Percentiles rank a stretch among this genome's conserved stretches.
Evolutionary conservation across 2,797 vertebrate species (phyloP).

Genomic region (Tauraco hartlaubi): DNA sequence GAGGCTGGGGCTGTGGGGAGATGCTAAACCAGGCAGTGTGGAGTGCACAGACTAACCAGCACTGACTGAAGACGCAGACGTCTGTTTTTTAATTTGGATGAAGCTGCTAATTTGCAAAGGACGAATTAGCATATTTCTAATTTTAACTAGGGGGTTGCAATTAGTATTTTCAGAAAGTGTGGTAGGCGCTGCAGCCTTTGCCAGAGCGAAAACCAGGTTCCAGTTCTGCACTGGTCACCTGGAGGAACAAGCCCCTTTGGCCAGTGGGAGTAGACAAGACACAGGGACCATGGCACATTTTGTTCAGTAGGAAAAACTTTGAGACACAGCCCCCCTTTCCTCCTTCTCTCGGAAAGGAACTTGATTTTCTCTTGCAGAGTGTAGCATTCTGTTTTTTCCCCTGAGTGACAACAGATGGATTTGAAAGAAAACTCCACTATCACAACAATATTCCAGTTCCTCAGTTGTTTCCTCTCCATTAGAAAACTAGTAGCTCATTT

Average conservation of each 20-base stretch:
- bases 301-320: not conserved
- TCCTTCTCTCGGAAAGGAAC: not conserved
- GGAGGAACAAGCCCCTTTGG: not conserved
- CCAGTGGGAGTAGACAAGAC: not conserved
- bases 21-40: not conserved
- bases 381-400: not conserved
- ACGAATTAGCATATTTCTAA: conserved; percentile 27
- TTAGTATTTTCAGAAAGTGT: not conserved
- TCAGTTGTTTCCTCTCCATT: not conserved
- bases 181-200: not conserved
- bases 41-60: not conserved
- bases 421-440: not conserved
- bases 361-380: not conserved
- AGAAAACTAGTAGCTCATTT: not conserved
- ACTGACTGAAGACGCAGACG: not conserved
- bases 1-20: not conserved
- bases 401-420: not conserved
- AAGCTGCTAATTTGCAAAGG: conserved; percentile 49
- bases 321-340: not conserved
- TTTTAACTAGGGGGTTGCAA: conserved; percentile 25
- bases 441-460: not conserved
- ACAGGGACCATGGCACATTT: not conserved
- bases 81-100: conserved; percentile 22
- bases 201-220: not conserved
- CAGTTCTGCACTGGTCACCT: not conserved